These are phyloP conservation scores for Pseudoatta argentina DNA, from an alignment of 1,140 invertebrate species.

Conservation along the genomic window DNA sequence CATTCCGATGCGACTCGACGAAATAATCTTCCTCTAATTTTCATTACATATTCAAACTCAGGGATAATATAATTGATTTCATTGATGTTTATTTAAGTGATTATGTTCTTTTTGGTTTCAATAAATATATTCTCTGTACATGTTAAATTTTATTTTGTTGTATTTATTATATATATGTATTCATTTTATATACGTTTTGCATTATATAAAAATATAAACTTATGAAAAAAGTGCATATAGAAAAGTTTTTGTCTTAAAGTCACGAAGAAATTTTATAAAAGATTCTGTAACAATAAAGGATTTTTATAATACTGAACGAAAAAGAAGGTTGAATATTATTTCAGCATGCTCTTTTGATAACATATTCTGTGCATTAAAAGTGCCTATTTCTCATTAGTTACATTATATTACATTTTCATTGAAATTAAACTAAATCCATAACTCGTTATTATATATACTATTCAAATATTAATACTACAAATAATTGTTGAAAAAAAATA, in stretches of 20 bases:
- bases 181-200: background rate
- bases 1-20: constrained; percentile 67
- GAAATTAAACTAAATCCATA: too few relatives aligned
- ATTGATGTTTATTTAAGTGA: constrained; percentile 21
- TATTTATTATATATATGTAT: constrained; percentile 28
- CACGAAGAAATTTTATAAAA: background rate
- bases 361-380: background rate
- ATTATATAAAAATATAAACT: constrained; percentile 22
- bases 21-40: constrained; percentile 13
- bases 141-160: constrained; percentile 36
- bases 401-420: background rate
- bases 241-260: constrained; percentile 4
- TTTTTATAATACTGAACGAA: background rate
- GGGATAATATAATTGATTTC: constrained; percentile 20
- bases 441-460: background rate
- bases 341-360: background rate
- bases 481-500: constrained; percentile 1
- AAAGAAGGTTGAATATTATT: background rate
- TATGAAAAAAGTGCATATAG: constrained; percentile 4
- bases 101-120: constrained; percentile 13
- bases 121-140: constrained; percentile 43
- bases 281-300: background rate
- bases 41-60: background rate
- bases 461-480: constrained; percentile 2
- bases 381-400: background rate